Evolutionary conservation across 2,888 invertebrate species (phyloP).

Genomic region (Rhagonycha fulva): DNA sequence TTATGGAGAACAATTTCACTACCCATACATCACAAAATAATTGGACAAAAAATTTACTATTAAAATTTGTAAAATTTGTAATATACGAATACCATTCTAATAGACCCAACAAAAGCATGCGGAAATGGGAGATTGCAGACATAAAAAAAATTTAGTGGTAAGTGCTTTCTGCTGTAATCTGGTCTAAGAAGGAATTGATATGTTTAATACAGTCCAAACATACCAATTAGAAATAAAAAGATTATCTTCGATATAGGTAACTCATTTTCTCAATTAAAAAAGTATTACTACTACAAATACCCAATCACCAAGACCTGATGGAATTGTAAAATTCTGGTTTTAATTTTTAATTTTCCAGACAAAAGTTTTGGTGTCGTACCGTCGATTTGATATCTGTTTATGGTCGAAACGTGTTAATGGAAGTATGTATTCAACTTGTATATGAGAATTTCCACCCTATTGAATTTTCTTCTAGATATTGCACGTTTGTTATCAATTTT

Average conservation of each 20-base stretch:
- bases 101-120: neutral
- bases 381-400: no score
- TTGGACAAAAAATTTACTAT: neutral
- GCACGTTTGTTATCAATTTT: no score
- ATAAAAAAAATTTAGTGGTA: neutral
- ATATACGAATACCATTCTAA: neutral
- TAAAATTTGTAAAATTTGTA: neutral
- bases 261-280: neutral
- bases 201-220: neutral
- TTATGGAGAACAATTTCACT: slow-evolving; percentile 9
- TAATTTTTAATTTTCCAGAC: no score
- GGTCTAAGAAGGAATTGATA: neutral
- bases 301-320: no score
- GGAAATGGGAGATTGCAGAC: neutral
- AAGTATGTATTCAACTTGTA: no score
- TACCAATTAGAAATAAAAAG: neutral
- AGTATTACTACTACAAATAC: no score
- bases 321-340: no score
- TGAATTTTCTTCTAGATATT: no score
- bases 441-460: no score
- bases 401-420: no score
- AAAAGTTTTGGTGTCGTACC: no score
- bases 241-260: neutral
- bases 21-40: slow-evolving; percentile 4
- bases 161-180: neutral